Conservation (phyloP, 2,113 vertebrate genomes). For the Triplophysa dalaica region DNA sequence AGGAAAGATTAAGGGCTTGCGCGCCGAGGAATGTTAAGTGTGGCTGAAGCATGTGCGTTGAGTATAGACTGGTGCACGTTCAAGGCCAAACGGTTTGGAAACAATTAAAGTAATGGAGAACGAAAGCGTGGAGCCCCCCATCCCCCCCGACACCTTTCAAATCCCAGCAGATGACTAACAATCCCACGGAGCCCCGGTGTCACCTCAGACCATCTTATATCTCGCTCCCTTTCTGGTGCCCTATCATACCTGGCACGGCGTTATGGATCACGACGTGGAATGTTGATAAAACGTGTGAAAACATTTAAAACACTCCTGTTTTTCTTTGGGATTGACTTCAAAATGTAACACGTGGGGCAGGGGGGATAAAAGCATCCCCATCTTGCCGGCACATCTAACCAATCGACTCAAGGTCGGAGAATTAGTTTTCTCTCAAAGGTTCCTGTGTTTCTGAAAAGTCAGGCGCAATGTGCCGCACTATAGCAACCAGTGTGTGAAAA, state of each 20-base stretch:
- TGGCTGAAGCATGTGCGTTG: slow-evolving; percentile 56
- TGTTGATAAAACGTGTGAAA: slow-evolving; percentile 5
- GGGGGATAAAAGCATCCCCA: slow-evolving; percentile 39
- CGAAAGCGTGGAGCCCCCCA: not conserved
- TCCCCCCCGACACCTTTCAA: slow-evolving; percentile 1
- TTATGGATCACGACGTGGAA: not conserved
- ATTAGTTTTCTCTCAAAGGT: not conserved
- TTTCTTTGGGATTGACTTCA: not conserved
- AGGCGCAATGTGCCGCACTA: not conserved
- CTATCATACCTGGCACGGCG: not conserved
- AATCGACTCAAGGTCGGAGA: slow-evolving; percentile 6
- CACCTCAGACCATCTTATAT: slow-evolving; percentile 45
- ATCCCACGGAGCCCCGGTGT: slow-evolving; percentile 32
- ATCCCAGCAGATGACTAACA: slow-evolving; percentile 43
- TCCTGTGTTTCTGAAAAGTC: not conserved
- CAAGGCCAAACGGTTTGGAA: slow-evolving; percentile 58
- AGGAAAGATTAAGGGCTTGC: slow-evolving; percentile 60
- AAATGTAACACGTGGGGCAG: slow-evolving; percentile 2
- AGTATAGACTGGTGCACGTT: slow-evolving; percentile 46
- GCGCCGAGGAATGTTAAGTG: slow-evolving; percentile 57
- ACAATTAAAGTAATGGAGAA: slow-evolving; percentile 58
- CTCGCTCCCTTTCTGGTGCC: slow-evolving; percentile 2
- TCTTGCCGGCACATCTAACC: not conserved
- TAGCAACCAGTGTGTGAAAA: slow-evolving; percentile 18
- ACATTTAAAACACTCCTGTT: slow-evolving; percentile 19